A percentile compares a stretch with the other conserved stretches of the same genome.
Conservation (phyloP, 2,888 invertebrate genomes). For the Drosophila prostipennis region DNA sequence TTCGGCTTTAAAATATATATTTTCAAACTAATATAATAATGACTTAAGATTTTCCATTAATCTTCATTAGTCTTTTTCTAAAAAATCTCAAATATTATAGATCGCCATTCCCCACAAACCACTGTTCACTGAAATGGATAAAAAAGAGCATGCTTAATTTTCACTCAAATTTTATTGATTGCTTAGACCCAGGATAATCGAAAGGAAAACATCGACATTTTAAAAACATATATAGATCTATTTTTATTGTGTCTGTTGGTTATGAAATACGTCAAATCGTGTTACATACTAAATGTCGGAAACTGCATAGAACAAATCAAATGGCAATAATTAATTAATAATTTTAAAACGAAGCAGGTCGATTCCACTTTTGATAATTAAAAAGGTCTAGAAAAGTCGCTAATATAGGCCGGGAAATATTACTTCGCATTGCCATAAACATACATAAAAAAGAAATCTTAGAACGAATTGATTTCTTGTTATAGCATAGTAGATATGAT, state of each 20-base stretch:
- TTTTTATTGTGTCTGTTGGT: slow-evolving; percentile 73
- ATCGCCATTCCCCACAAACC: not conserved
- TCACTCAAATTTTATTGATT: slow-evolving; percentile 13
- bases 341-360: slow-evolving; percentile 35
- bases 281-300: slow-evolving; percentile 46
- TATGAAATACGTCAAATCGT: slow-evolving; percentile 62
- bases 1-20: too few species aligned
- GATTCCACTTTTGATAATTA: slow-evolving; percentile 30
- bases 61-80: too few species aligned
- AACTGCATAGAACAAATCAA: slow-evolving; percentile 44
- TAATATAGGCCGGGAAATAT: slow-evolving; percentile 16
- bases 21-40: too few species aligned
- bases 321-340: slow-evolving; percentile 35
- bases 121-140: too few species aligned
- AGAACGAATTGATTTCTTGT: slow-evolving; percentile 27
- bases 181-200: slow-evolving; percentile 8
- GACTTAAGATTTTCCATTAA: too few species aligned
- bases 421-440: slow-evolving; percentile 13
- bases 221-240: slow-evolving; percentile 70
- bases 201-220: slow-evolving; percentile 36
- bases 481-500: slow-evolving; percentile 37
- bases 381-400: slow-evolving; percentile 31
- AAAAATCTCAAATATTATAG: not conserved
- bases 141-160: not conserved
- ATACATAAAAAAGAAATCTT: slow-evolving; percentile 32